Base-by-base conservation (phyloP, 2,113 vertebrate species). In the Geothlypis trichas region DNA sequence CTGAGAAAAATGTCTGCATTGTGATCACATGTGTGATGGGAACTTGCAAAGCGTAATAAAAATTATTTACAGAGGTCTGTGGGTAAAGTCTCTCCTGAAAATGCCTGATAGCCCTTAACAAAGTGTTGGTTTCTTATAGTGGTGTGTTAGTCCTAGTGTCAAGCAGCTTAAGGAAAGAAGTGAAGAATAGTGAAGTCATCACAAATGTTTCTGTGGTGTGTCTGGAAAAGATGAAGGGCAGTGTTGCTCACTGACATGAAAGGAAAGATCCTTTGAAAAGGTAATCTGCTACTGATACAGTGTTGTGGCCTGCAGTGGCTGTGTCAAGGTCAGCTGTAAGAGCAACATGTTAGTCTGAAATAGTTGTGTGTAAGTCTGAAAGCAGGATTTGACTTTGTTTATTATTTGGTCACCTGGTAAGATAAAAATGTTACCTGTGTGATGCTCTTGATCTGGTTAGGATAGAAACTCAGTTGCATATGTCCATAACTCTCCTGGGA, bases 21-120 rank as follows among this genome's bases (percentile, higher is more conserved):
- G 2, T 93, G 83, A 54, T 89, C 79, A 77, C 3, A 0, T 86
- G 42, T 91, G 84, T 84, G 80, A 68, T 82, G 90, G 88, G 72
- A 95, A 79, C 67, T 94, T 92, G n/a, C 22, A 65, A 89, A 96
- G 21, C 37, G 17, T 65, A 96, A 96, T 96, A 96, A 96, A 97
- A 86, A 41, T 44, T 66, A 82, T 47, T 94, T 84, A 58, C 12
- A 4, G 80, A 90, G 80, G 44, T 58, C 73, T 92, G 92, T 90
- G 65, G 69, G 84, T 96, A 28, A 95, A 89, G 57, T 96, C 41
- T 96, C 28, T 85, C 30, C 69, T 95, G 85, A 65, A 74, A 90
- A 84, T 58, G 24, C 57, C 42, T 59, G 52, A 41, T 69, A 92
- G 57, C 37, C 24, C 15, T 84, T 93, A 71, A 68, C 24, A 74